These are phyloP conservation scores for Steatornis caripensis DNA, from an alignment of 2,113 vertebrate species.

Conservation along the genomic window DNA sequence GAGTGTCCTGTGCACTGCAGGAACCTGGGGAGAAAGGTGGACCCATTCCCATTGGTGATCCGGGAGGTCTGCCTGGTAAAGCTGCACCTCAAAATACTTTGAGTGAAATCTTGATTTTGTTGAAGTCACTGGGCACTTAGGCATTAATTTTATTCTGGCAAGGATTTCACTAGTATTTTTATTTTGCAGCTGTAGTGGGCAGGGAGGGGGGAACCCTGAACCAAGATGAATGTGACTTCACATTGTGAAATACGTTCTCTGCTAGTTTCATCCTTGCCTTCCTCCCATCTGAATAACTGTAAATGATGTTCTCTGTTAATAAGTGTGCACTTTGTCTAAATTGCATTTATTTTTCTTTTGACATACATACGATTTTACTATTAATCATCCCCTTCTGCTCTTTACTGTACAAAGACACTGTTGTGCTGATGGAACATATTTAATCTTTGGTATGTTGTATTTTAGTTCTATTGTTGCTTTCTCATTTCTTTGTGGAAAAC, in stretches of 20 bases:
- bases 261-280: conserved; percentile 34
- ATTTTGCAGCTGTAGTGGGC: not conserved
- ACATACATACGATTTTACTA: conserved; percentile 21
- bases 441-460: conserved; percentile 25
- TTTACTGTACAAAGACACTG: conserved; percentile 9
- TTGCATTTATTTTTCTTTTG: conserved; percentile 54
- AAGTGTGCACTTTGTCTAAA: conserved; percentile 54
- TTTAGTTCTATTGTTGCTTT: conserved; percentile 50
- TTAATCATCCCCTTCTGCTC: conserved; percentile 34
- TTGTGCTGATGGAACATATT: conserved; percentile 41
- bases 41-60: not conserved
- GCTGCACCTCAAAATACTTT: not conserved
- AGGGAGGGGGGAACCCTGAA: not conserved
- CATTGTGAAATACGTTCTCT: not conserved
- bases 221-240: conserved; percentile 29
- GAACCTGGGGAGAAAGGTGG: not conserved
- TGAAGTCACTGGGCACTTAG: not conserved
- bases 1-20: not conserved
- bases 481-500: conserved; percentile 47
- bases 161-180: conserved; percentile 22
- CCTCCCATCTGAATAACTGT: conserved; percentile 43
- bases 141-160: not conserved
- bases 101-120: not conserved
- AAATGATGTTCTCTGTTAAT: conserved; percentile 59
- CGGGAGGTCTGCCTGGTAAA: not conserved